Conservation (phyloP, 2,113 vertebrate species). For the Pangasianodon gigas region DNA sequence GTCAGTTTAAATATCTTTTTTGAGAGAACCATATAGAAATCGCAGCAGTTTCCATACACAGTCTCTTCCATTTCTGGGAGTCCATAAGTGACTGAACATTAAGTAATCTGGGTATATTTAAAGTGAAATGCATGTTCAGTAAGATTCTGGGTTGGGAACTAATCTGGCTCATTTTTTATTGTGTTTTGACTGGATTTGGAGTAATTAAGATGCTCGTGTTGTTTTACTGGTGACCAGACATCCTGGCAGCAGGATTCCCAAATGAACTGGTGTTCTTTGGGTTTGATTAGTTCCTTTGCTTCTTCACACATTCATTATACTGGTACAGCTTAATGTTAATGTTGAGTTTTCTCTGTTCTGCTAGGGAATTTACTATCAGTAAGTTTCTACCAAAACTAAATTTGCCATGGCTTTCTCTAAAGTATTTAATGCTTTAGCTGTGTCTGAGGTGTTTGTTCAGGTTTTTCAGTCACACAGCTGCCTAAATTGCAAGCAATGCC, state of each 20-base stretch:
- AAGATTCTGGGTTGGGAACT: not conserved
- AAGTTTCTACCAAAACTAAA: not conserved
- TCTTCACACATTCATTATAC: not conserved
- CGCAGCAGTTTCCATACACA: not conserved
- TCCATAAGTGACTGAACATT: not conserved
- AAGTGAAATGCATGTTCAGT: not conserved
- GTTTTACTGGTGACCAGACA: not conserved
- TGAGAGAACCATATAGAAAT: not conserved
- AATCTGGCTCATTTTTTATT: not conserved
- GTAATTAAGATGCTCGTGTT: not conserved
- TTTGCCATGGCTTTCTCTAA: not conserved
- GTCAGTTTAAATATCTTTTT: not conserved
- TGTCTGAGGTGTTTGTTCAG: not conserved
- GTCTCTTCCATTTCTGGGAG: not conserved
- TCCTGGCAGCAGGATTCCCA: not conserved
- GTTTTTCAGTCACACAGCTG: not conserved
- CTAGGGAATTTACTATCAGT: accelerated
- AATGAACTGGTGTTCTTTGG: not conserved
- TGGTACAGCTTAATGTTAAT: not conserved
- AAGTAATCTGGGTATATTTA: not conserved
- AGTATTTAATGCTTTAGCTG: not conserved
- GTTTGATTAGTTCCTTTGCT: not conserved
- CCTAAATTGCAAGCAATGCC: not conserved
- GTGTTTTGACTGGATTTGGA: no score
- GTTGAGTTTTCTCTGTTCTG: not conserved